Conservation (phyloP, 2,797 vertebrate genomes). For the Numenius phaeopus region DNA sequence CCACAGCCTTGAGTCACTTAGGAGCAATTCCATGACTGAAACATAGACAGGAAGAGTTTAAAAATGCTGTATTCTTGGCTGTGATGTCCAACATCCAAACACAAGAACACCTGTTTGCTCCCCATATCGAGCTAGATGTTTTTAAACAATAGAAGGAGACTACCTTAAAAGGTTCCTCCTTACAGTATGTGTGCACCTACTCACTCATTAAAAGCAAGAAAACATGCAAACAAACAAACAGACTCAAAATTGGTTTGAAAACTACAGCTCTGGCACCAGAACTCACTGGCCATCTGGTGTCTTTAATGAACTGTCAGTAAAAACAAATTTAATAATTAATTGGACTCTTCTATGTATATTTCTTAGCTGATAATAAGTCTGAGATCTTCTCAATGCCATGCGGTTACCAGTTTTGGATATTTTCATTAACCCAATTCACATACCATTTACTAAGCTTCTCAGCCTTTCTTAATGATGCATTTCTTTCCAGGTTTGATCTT, state of each 20-base stretch:
- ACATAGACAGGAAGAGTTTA: background rate
- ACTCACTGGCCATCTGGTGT: background rate
- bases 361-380: slow-evolving; percentile 18
- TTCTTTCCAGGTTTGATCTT: background rate
- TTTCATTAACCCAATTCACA: slow-evolving; percentile 29
- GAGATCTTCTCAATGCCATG: background rate
- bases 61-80: background rate
- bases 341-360: background rate
- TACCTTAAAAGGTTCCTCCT: background rate
- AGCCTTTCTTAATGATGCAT: background rate
- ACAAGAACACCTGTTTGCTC: background rate
- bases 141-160: background rate
- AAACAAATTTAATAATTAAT: slow-evolving; percentile 46
- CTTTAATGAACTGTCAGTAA: slow-evolving; percentile 23
- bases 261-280: background rate
- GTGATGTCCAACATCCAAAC: background rate
- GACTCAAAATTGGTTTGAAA: slow-evolving; percentile 16
- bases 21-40: background rate
- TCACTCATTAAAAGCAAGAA: slow-evolving; percentile 6
- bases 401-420: background rate
- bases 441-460: background rate
- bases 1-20: background rate
- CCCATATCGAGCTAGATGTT: background rate
- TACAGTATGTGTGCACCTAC: background rate
- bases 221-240: background rate